Evolutionary conservation across 2,888 invertebrate genomes (phyloP), one percentile per base, ranked within the genome.

Genomic region (Netelia inedita): DNA sequence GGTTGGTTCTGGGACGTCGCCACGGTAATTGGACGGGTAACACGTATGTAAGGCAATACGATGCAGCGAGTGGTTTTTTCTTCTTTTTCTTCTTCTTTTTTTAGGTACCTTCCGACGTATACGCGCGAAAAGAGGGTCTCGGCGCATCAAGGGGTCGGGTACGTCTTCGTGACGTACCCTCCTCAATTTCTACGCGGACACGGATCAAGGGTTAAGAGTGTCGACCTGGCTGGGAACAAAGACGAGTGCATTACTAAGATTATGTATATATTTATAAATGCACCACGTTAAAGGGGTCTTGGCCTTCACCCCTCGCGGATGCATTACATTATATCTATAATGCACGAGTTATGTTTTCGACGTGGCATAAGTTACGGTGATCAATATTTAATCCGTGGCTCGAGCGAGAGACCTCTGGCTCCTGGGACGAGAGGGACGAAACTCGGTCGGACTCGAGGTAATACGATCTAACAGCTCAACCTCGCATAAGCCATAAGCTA

Each of bases 1-100:
- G 16, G 16, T 79, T 50, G 66, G 55, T 16, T n/a, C 71, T 68
- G 28, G 75, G 43, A 35, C 35, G 16, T 66, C 61, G 78, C 78
- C 82, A 72, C 69, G 74, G 59, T 80, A 86, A 86, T 86, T 86
- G 78, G 86, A 86, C 85, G 71, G 82, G 78, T 71, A 80, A 86
- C 82, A 83, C 80, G 82, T 78, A 69, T 73, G 50, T 50, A 35
- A 35, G 19, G 82, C 53, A 63, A 61, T 59, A 68, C 72, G 73
- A 76, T 14, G 28, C 16, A 19, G 16, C 21, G 21, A 16, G 11
- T 19, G 28, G 19, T 14, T 69, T 78, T 78, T 69, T 72, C 59
- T 28, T 19, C 11, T 41, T 43, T 53, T 43, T 41, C 41, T 75
- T 50, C 61, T 66, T 55, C 61, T 50, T 16, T 46, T 55, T 73